These are phyloP conservation scores for Stomatorhinus ivindoensis DNA, from an alignment of 2,113 vertebrate genomes.

Conservation along the genomic window DNA sequence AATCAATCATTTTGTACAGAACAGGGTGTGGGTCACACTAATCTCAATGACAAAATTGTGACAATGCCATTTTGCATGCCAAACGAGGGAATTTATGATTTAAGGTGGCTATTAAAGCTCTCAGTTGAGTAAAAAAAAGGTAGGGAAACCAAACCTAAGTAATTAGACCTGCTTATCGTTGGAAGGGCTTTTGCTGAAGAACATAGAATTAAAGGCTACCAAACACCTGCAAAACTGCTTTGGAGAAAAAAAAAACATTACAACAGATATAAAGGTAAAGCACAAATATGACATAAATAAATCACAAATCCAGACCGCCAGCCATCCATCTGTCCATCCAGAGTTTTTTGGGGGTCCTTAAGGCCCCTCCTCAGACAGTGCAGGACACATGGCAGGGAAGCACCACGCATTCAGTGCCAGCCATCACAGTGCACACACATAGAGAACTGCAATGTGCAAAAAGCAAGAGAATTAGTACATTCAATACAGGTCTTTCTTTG, in stretches of 20 bases:
- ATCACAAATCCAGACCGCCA: not conserved
- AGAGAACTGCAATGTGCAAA: not conserved
- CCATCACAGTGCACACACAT: not conserved
- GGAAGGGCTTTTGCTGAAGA: not conserved
- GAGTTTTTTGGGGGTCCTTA: not conserved
- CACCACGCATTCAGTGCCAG: not conserved
- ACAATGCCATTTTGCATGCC: not conserved
- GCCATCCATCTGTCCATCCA: not conserved
- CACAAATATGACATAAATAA: not conserved
- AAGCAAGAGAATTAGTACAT: not conserved
- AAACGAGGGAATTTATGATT: not conserved
- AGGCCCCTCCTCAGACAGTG: not conserved
- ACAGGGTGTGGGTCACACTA: not conserved
- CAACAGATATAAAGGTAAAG: not conserved
- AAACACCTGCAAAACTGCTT: not conserved
- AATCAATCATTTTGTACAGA: constrained; percentile 4
- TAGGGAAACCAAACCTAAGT: not conserved
- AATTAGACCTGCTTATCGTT: not conserved
- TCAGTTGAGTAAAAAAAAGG: not conserved
- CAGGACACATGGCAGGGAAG: not conserved
- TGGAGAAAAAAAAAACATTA: not conserved
- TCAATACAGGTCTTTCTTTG: not conserved
- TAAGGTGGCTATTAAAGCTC: constrained; percentile 1
- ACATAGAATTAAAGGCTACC: not conserved
- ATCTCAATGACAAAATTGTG: constrained; percentile 1